Evolutionary conservation across 1,140 invertebrate species (phyloP), one percentile per base, ranked within the genome.

Genomic region (Mizuhopecten yessoensis): DNA sequence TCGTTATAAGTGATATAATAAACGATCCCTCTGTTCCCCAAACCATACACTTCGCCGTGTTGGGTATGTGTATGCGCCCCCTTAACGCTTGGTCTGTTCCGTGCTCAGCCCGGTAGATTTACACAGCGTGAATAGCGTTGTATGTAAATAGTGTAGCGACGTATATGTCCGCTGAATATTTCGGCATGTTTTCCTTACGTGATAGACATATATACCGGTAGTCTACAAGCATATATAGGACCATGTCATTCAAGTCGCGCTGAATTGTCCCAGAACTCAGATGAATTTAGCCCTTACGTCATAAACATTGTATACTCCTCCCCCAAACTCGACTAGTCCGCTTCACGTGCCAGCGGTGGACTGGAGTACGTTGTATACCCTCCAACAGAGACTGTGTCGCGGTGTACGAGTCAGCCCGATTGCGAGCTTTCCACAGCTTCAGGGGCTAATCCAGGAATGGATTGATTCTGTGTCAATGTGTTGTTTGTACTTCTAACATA

Each of bases 271-370:
- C 57, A n/a, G 23, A 75, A 75, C n/a, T 75, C 57, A 29, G 57
- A 75, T n/a, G 57, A 75, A 75, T 75, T 75, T 75, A 75, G 57
- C 0, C 57, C 57, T 75, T 75, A 75, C 57, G 57, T 75, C 57
- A 75, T 75, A n/a, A 75, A 75, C 57, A n/a, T 29, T n/a, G 5
- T 75, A 20, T 23, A 75, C 57, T 75, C 57, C 57, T 75, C 57
- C 57, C 23, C 57, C 57, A 29, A 75, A 75, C 42, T 45, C 9
- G 17, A 11, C 57, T n/a, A 7, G 57, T 29, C n/a, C n/a, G 23
- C 57, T 75, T 75, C n/a, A 75, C 57, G n/a, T 29, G 57, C n/a
- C 23, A n/a, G 1, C n/a, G n/a, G 57, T 75, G n/a, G n/a, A n/a
- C 57, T 45, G 17, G 42, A 45, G 42, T 45, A 45, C 42, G 42